Conservation (phyloP, 2,888 invertebrate species). For the Willowsia nigromaculata region DNA sequence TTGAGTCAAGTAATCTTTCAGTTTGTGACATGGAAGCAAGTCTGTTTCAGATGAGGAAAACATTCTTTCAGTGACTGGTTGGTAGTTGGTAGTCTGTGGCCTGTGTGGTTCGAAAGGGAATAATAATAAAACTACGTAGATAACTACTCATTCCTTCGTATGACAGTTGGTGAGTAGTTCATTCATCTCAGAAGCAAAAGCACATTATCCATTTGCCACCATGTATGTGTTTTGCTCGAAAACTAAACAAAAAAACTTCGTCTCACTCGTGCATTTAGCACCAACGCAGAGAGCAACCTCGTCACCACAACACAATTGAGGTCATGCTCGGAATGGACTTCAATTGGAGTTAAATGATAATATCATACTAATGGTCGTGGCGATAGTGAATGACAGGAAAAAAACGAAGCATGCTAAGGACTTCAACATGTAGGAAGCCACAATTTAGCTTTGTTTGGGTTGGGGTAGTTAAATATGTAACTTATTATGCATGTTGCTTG, state of each 20-base stretch:
- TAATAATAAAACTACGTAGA: not conserved
- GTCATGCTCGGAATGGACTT: slow-evolving; percentile 50
- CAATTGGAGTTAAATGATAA: slow-evolving; percentile 28
- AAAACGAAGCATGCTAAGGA: not conserved
- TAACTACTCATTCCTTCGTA: not conserved
- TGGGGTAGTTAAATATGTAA: too few species aligned
- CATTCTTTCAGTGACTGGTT: not conserved
- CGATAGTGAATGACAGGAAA: not conserved
- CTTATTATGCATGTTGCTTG: too few species aligned
- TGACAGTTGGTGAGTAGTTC: slow-evolving; percentile 23
- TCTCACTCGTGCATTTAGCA: not conserved
- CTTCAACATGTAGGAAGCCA: slow-evolving; percentile 21
- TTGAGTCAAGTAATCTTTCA: not conserved
- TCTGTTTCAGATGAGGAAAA: not conserved
- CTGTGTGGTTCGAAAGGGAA: too few species aligned
- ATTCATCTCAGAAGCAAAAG: slow-evolving; percentile 31
- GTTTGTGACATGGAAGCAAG: not conserved
- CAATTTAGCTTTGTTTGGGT: too few species aligned
- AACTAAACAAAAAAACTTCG: slow-evolving; percentile 1
- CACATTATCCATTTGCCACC: not conserved
- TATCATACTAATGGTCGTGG: not conserved
- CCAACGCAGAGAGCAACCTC: slow-evolving; percentile 31
- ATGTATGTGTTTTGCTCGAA: not conserved
- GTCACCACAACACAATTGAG: slow-evolving; percentile 49
- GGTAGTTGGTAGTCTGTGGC: not conserved